These are phyloP conservation scores for Phengaris alcon DNA, from an alignment of 2,888 invertebrate genomes.

Conservation along the genomic window DNA sequence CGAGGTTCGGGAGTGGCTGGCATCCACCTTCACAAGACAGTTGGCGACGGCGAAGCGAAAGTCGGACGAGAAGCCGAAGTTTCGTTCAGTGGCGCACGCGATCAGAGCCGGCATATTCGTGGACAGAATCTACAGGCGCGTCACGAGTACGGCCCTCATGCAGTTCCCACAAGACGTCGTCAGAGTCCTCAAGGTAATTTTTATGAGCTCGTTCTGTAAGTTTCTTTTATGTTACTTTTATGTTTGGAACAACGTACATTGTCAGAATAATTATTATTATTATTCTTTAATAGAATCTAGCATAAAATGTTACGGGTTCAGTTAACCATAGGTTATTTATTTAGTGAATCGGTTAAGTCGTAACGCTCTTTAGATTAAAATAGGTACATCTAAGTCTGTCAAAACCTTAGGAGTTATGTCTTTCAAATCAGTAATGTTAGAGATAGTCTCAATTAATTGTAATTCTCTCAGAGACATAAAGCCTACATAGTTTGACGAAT, in stretches of 20 bases:
- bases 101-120: conserved; percentile 98
- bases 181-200: conserved; percentile 87
- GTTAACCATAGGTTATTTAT: no score
- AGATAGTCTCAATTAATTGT: not conserved
- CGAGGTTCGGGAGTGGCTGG: conserved; percentile 97
- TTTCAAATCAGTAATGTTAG: not conserved
- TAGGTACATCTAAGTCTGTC: not conserved
- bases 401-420: not conserved
- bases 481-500: not conserved
- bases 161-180: conserved; percentile 93
- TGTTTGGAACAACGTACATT: no score
- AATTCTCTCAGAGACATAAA: not conserved
- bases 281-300: no score
- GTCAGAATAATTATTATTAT: no score
- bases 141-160: conserved; percentile 87
- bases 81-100: conserved; percentile 96
- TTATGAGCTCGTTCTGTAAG: no score
- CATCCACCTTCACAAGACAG: conserved; percentile 96
- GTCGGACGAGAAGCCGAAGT: conserved; percentile 91
- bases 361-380: not conserved
- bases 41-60: conserved; percentile 87
- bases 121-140: conserved; percentile 93
- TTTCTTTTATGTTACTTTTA: no score
- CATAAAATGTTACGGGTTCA: no score
- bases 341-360: not conserved